Evolutionary conservation across 1,140 invertebrate genomes (phyloP).

Genomic region (Drosophila yakuba): DNA sequence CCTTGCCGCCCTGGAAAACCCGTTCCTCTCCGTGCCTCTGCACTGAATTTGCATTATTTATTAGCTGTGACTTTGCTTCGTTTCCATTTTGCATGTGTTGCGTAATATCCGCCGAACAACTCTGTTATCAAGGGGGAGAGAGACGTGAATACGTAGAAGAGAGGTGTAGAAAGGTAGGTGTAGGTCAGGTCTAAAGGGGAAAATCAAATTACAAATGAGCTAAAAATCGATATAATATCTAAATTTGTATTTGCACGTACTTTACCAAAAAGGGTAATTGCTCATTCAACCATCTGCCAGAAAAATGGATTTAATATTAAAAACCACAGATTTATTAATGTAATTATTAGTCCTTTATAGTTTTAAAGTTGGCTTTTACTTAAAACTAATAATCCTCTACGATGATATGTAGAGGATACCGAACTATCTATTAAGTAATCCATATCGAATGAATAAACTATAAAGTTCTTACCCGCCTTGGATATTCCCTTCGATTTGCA

Average conservation of each 20-base stretch:
- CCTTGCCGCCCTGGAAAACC: slow-evolving; percentile 8
- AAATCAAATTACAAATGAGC: slow-evolving; percentile 3
- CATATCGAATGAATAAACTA: slow-evolving; percentile 2
- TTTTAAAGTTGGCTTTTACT: too few species aligned
- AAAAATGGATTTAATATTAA: too few species aligned
- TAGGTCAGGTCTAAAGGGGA: slow-evolving; percentile 57
- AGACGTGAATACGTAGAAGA: neutral
- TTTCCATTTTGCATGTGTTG: slow-evolving; percentile 73
- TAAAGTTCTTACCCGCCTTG: neutral
- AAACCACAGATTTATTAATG: too few species aligned
- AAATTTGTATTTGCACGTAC: neutral
- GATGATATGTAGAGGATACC: too few species aligned
- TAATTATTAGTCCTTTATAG: too few species aligned
- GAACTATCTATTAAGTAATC: neutral
- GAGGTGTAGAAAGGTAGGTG: slow-evolving; percentile 28
- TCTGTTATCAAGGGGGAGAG: slow-evolving; percentile 8
- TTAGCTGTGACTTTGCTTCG: slow-evolving; percentile 68
- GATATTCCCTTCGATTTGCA: slow-evolving; percentile 16
- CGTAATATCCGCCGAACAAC: slow-evolving; percentile 67
- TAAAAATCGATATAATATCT: slow-evolving; percentile 5
- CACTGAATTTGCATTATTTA: slow-evolving; percentile 78
- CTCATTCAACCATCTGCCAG: too few species aligned
- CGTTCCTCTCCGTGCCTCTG: slow-evolving; percentile 16
- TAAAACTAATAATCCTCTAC: too few species aligned
- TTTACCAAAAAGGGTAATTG: too few species aligned